Conservation (phyloP, 23 tunicate genomes). For the Styela plicata region DNA sequence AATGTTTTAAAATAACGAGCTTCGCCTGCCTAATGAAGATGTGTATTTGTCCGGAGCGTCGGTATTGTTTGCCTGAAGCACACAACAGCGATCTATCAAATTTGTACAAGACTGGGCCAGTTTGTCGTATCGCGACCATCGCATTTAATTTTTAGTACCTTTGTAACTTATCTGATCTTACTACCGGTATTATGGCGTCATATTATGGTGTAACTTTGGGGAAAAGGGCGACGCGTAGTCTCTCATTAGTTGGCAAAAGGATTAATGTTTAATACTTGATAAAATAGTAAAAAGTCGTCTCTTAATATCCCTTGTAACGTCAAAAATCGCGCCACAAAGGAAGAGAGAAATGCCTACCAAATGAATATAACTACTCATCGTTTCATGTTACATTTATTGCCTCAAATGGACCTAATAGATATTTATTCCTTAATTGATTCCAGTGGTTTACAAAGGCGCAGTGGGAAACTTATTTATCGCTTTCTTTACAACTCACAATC, state of each 20-base stretch:
- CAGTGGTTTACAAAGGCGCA: not conserved
- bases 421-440: not conserved
- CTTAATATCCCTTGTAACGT: no score
- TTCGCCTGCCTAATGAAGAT: not conserved
- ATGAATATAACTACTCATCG: not conserved
- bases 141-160: not conserved
- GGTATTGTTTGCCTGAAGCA: not conserved
- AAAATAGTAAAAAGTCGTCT: no score
- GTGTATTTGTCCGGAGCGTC: not conserved
- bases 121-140: no score
- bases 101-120: not conserved
- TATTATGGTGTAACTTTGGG: not conserved
- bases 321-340: no score
- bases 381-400: not conserved
- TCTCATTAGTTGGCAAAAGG: not conserved
- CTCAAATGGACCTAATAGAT: not conserved
- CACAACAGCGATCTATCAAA: not conserved
- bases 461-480: not conserved
- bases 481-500: not conserved
- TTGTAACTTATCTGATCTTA: not conserved
- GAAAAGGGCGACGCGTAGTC: not conserved
- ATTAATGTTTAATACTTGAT: no score
- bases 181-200: not conserved
- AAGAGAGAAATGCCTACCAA: no score
- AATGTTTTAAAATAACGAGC: not conserved